These are phyloP conservation scores for Threskiornis aethiopicus DNA, from an alignment of 2,797 vertebrate species.

Conservation along the genomic window DNA sequence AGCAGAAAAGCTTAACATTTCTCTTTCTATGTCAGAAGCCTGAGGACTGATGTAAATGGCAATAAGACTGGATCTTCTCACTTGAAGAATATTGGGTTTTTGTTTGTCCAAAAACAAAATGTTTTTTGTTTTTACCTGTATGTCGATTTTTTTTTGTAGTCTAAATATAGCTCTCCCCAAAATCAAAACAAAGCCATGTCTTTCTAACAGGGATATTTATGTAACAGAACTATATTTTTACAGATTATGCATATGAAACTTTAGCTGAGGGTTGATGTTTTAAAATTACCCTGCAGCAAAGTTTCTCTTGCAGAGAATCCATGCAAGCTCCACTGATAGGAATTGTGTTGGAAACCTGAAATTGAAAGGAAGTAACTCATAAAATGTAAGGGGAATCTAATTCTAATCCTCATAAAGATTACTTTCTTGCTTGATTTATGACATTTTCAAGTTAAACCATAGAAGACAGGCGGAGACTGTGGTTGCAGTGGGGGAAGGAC, in stretches of 20 bases:
- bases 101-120: too few relatives aligned
- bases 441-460: slow-evolving; percentile 21
- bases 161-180: neutral
- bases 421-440: neutral
- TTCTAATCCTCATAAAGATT: neutral
- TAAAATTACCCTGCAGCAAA: neutral
- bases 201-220: neutral
- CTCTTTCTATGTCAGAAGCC: neutral
- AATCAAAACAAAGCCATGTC: neutral
- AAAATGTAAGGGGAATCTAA: neutral
- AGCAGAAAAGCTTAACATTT: neutral
- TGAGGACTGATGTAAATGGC: neutral
- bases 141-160: neutral
- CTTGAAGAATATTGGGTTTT: neutral
- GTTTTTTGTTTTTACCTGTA: too few relatives aligned
- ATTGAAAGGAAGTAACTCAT: neutral
- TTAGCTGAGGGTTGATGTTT: neutral
- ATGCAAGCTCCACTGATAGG: neutral
- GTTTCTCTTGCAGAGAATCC: neutral
- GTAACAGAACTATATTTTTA: neutral
- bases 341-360: neutral
- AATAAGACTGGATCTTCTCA: neutral
- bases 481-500: neutral
- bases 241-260: neutral
- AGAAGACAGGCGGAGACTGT: neutral